Evolutionary conservation across 2,113 vertebrate species (phyloP).

Genomic region (Cebus imitator): DNA sequence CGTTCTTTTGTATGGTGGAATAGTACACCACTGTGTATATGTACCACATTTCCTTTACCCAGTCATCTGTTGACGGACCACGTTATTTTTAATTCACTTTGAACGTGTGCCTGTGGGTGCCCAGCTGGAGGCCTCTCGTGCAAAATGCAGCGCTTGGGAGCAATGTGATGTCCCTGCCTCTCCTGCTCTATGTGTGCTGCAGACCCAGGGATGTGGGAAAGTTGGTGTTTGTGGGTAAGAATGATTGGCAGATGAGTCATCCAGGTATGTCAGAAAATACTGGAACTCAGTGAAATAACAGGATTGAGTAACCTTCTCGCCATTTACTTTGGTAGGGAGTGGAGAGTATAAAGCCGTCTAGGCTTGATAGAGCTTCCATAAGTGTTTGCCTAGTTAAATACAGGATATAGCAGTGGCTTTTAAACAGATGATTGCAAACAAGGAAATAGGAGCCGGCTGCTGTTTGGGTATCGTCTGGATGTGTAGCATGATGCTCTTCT

Average conservation of each 20-base stretch:
- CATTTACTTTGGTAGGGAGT: background rate
- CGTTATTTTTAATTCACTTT: background rate
- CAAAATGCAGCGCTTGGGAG: accelerated
- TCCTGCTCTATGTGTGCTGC: too few species aligned
- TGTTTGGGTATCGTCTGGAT: accelerated
- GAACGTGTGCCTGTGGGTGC: background rate
- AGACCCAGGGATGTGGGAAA: background rate
- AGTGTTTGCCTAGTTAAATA: background rate
- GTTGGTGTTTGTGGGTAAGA: accelerated
- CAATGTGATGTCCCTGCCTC: background rate
- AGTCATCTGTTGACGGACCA: accelerated
- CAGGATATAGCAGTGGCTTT: accelerated
- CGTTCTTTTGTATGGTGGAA: too few species aligned
- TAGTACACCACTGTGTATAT: too few species aligned
- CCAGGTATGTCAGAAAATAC: background rate
- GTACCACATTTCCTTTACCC: too few species aligned
- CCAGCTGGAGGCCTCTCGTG: accelerated
- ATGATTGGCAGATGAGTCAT: background rate
- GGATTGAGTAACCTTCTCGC: background rate
- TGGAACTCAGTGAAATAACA: background rate
- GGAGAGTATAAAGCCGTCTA: accelerated
- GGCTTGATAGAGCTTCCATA: background rate
- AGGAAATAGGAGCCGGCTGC: accelerated
- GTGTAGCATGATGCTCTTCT: accelerated
- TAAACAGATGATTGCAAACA: background rate